Percentiles rank a stretch among this genome's conserved stretches.
These are phyloP conservation scores for Clarias laeviceps DNA, from an alignment of 2,797 vertebrate species.

Conservation along the genomic window DNA sequence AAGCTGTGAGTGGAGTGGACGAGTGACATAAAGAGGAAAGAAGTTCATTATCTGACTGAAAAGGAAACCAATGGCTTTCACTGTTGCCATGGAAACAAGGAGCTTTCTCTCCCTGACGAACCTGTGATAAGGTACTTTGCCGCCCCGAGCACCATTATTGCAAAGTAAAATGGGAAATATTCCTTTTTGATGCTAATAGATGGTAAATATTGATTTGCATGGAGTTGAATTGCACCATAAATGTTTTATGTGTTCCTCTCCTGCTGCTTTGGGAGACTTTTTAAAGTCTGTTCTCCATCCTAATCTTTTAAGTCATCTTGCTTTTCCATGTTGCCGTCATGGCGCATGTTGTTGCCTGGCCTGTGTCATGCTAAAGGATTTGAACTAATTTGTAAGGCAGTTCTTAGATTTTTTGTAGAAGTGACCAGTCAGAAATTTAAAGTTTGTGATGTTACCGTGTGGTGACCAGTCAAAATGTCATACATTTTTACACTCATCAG, in stretches of 20 bases:
- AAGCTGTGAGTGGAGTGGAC: conserved; percentile 78
- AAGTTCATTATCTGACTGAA: conserved; percentile 86
- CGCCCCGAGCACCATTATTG: conserved; percentile 79
- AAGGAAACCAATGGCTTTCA: conserved; percentile 85
- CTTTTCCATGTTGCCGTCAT: not conserved
- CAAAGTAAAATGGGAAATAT: conserved; percentile 79
- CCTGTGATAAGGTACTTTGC: conserved; percentile 84
- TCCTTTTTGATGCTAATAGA: conserved; percentile 79
- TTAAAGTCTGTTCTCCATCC: conserved; percentile 7
- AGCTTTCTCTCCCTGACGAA: conserved; percentile 77
- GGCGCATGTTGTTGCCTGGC: not conserved
- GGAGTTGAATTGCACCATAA: conserved; percentile 61
- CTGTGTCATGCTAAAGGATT: not conserved
- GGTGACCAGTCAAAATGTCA: not conserved
- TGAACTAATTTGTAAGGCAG: not conserved
- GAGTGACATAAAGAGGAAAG: conserved; percentile 82
- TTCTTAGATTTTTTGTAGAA: not conserved
- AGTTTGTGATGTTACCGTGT: not conserved
- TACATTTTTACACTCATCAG: not conserved
- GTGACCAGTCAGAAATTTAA: not conserved
- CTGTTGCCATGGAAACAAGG: conserved; percentile 76
- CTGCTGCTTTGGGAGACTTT: conserved; percentile 46
- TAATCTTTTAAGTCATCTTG: conserved; percentile 28
- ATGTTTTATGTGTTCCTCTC: conserved; percentile 64
- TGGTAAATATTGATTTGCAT: conserved; percentile 78